These are phyloP conservation scores for Pluvianellus socialis DNA, from an alignment of 2,113 vertebrate species.

Conservation along the genomic window DNA sequence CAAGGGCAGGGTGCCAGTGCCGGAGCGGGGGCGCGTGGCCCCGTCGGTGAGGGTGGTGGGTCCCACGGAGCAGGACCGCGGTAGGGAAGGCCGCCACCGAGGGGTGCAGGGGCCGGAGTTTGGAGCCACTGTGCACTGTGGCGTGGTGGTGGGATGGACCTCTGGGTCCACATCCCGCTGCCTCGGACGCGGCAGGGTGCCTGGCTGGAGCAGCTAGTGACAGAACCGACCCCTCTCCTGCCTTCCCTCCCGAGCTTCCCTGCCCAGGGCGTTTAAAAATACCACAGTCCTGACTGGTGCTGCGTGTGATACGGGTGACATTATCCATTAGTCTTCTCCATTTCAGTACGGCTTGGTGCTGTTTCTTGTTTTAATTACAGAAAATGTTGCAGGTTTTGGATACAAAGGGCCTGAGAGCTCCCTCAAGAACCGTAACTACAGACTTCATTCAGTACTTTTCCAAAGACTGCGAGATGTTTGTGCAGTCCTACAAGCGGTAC, in stretches of 20 bases:
- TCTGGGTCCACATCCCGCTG: too few species aligned
- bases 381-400: not conserved
- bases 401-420: not conserved
- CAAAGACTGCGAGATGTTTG: not conserved
- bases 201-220: not conserved
- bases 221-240: not conserved
- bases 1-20: rapidly evolving
- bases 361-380: not conserved
- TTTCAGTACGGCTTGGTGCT: not conserved
- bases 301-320: rapidly evolving
- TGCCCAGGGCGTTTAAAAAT: not conserved
- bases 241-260: not conserved
- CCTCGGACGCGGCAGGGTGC: not conserved
- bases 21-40: not conserved
- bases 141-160: too few species aligned
- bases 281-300: not conserved
- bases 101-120: too few species aligned
- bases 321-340: not conserved
- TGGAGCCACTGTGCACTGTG: too few species aligned
- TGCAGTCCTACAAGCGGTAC: not conserved
- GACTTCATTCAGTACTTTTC: not conserved
- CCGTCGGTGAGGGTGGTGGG: not conserved
- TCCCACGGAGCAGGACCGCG: too few species aligned
- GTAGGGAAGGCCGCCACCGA: too few species aligned
- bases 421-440: not conserved